A percentile compares a stretch with the other conserved stretches of the same genome.
phyloP scores from a whole-genome alignment of 2,888 invertebrate species.

The Sepioteuthis lessoniana region DNA sequence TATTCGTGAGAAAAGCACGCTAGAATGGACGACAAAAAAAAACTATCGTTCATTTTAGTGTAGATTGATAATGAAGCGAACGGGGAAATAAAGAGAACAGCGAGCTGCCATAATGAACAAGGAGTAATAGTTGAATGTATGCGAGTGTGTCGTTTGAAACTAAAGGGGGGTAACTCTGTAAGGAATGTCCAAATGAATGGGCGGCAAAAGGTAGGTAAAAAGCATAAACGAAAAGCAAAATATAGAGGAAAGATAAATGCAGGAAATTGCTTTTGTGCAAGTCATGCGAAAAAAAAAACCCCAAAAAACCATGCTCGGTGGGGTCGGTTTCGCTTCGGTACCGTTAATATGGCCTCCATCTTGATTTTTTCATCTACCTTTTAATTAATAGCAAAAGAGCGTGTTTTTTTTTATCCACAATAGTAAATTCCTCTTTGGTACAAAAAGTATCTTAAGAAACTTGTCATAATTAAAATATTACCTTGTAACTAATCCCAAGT shows the following conservation, averaged over 20 bases:
- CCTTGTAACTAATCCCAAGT: no score
- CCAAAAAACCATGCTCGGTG: no score
- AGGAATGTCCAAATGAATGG: slow-evolving; percentile 20
- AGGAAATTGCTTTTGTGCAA: not conserved
- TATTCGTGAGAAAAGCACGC: not conserved
- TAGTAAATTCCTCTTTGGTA: no score
- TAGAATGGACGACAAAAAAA: not conserved
- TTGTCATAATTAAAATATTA: no score
- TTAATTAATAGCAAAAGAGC: no score
- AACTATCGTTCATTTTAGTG: not conserved
- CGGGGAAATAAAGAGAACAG: not conserved
- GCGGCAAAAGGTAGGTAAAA: not conserved
- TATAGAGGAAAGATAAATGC: not conserved
- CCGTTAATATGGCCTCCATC: no score
- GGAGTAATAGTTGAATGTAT: not conserved
- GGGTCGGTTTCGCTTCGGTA: no score
- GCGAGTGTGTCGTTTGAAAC: not conserved
- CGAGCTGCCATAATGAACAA: not conserved
- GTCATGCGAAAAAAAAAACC: not conserved
- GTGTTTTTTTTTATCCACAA: no score
- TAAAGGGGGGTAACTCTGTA: not conserved
- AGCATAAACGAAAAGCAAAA: not conserved
- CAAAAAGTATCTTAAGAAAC: no score
- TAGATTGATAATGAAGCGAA: slow-evolving; percentile 9
- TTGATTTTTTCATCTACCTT: no score